Conservation (phyloP, 1,140 invertebrate genomes). For the Drosophila repleta region DNA sequence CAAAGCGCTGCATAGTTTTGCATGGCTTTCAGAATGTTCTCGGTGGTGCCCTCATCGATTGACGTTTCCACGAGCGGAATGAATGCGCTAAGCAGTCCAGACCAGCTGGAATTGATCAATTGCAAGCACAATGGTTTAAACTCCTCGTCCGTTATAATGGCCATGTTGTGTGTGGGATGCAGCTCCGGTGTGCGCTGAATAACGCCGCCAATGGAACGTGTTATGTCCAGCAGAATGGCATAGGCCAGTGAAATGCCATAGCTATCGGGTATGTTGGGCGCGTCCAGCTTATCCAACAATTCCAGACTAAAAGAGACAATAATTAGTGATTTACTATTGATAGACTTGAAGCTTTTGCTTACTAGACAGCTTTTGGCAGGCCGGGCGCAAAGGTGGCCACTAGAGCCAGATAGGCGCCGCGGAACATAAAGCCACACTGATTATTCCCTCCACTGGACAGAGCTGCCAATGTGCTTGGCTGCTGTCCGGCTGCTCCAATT, state of each 20-base stretch:
- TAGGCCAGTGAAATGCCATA: slow-evolving; percentile 98
- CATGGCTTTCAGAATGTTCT: slow-evolving; percentile 95
- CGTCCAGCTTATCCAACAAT: slow-evolving; percentile 97
- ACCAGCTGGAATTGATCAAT: slow-evolving; percentile 97
- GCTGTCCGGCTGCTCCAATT: slow-evolving; percentile 23
- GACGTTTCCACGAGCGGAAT: slow-evolving; percentile 97
- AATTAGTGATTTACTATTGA: no score
- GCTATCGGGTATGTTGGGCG: slow-evolving; percentile 95
- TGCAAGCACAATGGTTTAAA: slow-evolving; percentile 88
- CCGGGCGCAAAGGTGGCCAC: slow-evolving; percentile 93
- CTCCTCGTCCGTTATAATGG: slow-evolving; percentile 85
- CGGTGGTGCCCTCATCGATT: slow-evolving; percentile 95
- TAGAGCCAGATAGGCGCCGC: slow-evolving; percentile 95
- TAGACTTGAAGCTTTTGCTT: slow-evolving; percentile 66
- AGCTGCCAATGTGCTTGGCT: slow-evolving; percentile 55
- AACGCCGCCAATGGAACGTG: slow-evolving; percentile 88
- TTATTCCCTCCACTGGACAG: slow-evolving; percentile 85
- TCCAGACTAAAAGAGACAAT: slow-evolving; percentile 89
- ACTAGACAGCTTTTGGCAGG: slow-evolving; percentile 94
- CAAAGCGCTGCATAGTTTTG: slow-evolving; percentile 93
- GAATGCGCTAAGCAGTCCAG: slow-evolving; percentile 95
- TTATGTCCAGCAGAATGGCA: slow-evolving; percentile 94
- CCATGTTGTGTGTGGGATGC: slow-evolving; percentile 80
- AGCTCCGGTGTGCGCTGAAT: slow-evolving; percentile 75
- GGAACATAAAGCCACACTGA: slow-evolving; percentile 95